Evolutionary conservation across 1,140 invertebrate species (phyloP).

Genomic region (Teleopsis dalmanni): DNA sequence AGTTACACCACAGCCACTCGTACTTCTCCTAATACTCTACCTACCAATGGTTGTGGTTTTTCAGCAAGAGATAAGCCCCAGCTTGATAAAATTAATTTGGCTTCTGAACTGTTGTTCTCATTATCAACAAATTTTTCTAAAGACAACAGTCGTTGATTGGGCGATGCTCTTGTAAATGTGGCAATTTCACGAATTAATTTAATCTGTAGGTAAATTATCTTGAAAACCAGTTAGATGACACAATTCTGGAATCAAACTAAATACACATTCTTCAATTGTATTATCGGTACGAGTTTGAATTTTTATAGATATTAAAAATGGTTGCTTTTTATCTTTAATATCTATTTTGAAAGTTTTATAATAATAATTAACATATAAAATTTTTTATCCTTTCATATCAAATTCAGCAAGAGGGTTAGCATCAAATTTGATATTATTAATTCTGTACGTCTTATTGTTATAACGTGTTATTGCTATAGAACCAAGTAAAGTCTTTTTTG

Average conservation of each 20-base stretch:
- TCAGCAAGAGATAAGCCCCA: slow-evolving; percentile 74
- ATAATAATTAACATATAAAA: slow-evolving; percentile 75
- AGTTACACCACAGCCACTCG: slow-evolving; percentile 48
- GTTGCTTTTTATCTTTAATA: slow-evolving; percentile 71
- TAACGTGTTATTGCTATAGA: slow-evolving; percentile 53
- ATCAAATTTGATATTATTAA: slow-evolving; percentile 77
- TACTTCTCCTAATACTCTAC: slow-evolving; percentile 59
- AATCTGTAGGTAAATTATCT: slow-evolving; percentile 50
- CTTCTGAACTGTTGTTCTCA: slow-evolving; percentile 55
- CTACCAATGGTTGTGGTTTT: slow-evolving; percentile 54
- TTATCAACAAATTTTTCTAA: slow-evolving; percentile 64
- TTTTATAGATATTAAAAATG: slow-evolving; percentile 62
- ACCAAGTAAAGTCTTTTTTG: slow-evolving; percentile 48
- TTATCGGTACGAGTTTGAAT: slow-evolving; percentile 34
- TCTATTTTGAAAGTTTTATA: slow-evolving; percentile 58
- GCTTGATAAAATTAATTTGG: slow-evolving; percentile 59
- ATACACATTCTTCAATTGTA: slow-evolving; percentile 50
- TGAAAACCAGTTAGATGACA: slow-evolving; percentile 70
- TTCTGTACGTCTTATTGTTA: slow-evolving; percentile 40
- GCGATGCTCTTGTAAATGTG: slow-evolving; percentile 66
- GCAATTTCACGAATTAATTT: slow-evolving; percentile 76
- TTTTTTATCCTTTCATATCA: slow-evolving; percentile 49
- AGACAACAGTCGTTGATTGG: slow-evolving; percentile 59
- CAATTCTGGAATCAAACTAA: slow-evolving; percentile 71
- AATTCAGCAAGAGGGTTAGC: slow-evolving; percentile 63